Evolutionary conservation across 2,113 vertebrate species (phyloP).

Genomic region (Dicentrarchus labrax): DNA sequence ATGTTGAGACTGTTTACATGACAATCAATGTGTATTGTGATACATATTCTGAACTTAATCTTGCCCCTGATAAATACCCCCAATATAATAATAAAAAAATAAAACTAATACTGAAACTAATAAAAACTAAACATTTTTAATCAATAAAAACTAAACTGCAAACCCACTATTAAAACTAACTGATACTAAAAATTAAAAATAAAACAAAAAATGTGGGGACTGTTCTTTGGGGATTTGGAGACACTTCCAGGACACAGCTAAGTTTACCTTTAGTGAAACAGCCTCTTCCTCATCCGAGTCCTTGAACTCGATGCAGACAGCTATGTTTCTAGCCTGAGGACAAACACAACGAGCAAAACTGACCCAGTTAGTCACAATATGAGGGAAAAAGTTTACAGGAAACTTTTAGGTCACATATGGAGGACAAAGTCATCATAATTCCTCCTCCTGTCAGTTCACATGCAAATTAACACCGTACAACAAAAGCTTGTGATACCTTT

Average conservation of each 20-base stretch:
- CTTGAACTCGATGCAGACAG: conserved; percentile 96
- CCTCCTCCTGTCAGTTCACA: background rate
- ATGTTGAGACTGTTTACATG: too few species aligned
- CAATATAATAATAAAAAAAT: too few species aligned
- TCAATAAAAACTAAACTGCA: too few species aligned
- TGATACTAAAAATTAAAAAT: too few species aligned
- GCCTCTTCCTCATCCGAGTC: conserved; percentile 97
- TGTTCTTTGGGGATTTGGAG: background rate
- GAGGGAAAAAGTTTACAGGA: background rate
- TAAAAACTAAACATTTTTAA: too few species aligned
- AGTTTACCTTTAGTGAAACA: conserved; percentile 91
- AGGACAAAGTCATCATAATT: background rate
- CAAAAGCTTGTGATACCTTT: conserved; percentile 86
- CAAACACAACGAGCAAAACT: conserved; percentile 27
- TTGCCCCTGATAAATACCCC: too few species aligned
- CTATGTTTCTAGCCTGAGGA: conserved; percentile 95
- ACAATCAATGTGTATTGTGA: too few species aligned
- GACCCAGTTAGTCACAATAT: conserved; percentile 8
- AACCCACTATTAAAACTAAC: too few species aligned
- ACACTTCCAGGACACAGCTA: background rate
- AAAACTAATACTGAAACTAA: too few species aligned
- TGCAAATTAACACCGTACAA: background rate
- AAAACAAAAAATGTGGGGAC: background rate
- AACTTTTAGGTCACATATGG: background rate
- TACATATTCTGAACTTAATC: too few species aligned